Conservation (phyloP, 2,888 invertebrate genomes). For the Endotricha flammealis region DNA sequence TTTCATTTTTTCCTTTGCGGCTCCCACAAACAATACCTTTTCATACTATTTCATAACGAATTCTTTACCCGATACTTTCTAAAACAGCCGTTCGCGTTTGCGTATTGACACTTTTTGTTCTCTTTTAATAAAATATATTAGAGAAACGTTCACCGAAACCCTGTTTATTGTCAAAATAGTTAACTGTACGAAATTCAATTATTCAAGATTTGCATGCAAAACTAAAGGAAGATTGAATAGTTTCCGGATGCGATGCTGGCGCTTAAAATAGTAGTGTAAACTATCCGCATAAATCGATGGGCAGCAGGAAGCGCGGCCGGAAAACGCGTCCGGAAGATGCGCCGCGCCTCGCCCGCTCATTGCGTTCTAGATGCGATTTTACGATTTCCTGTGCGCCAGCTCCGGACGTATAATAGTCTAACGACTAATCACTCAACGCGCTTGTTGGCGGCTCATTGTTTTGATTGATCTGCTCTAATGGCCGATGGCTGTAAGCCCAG, state of each 20-base stretch:
- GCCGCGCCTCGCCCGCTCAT: constrained; percentile 42
- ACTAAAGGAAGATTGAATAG: too few species aligned
- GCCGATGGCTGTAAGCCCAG: neutral
- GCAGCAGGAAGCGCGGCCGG: constrained; percentile 63
- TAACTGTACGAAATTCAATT: too few species aligned
- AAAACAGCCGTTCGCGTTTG: constrained; percentile 44
- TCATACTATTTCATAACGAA: constrained; percentile 70
- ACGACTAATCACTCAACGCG: constrained; percentile 38
- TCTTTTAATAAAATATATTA: constrained; percentile 30
- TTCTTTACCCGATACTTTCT: constrained; percentile 60
- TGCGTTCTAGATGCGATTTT: constrained; percentile 68
- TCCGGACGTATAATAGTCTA: constrained; percentile 40
- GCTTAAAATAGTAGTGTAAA: constrained; percentile 54
- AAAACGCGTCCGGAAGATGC: constrained; percentile 67
- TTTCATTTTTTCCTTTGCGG: constrained; percentile 57
- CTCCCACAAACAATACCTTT: constrained; percentile 70
- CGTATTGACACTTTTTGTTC: constrained; percentile 43
- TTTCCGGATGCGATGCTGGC: constrained; percentile 9
- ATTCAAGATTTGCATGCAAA: too few species aligned
- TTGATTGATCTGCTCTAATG: constrained; percentile 14
- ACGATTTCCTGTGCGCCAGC: constrained; percentile 67
- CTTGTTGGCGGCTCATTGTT: constrained; percentile 22
- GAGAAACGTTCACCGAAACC: too few species aligned
- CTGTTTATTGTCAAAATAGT: too few species aligned
- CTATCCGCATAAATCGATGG: constrained; percentile 48